phyloP scores from a whole-genome alignment of 1,140 invertebrate genomes.

The Mya arenaria region DNA sequence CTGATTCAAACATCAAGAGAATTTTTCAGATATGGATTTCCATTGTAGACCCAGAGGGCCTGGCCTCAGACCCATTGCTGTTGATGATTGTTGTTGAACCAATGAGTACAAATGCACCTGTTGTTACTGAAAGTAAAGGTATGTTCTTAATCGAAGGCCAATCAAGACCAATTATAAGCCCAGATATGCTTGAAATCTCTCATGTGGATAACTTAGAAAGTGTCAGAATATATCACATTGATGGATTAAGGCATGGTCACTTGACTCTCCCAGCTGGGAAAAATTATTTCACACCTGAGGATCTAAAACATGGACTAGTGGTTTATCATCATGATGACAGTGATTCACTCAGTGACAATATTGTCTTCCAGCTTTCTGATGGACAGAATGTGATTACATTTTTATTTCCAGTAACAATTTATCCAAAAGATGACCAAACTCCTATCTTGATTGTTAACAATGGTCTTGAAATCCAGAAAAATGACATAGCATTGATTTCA shows the following conservation, averaged over 20 bases:
- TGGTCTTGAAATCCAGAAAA: conserved; percentile 77
- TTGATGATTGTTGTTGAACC: conserved; percentile 81
- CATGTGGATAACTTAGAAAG: conserved; percentile 81
- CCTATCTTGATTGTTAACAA: conserved; percentile 80
- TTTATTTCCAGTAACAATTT: conserved; percentile 81
- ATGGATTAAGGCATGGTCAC: conserved; percentile 79
- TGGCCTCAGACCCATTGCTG: conserved; percentile 77
- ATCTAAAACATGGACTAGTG: conserved; percentile 77
- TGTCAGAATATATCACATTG: conserved; percentile 77
- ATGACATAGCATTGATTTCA: conserved; percentile 74
- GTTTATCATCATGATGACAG: conserved; percentile 81
- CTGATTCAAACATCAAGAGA: conserved; percentile 76
- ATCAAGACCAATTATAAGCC: conserved; percentile 72
- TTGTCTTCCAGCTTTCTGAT: conserved; percentile 81
- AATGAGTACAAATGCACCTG: conserved; percentile 80
- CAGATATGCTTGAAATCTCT: conserved; percentile 79
- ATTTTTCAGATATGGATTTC: conserved; percentile 76
- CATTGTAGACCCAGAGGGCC: conserved; percentile 80
- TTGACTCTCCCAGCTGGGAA: conserved; percentile 71
- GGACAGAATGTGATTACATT: conserved; percentile 80
- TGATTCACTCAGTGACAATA: conserved; percentile 81
- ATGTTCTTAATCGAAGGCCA: conserved; percentile 81
- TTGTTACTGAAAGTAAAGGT: conserved; percentile 78
- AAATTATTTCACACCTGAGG: conserved; percentile 79
- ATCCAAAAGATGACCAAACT: conserved; percentile 81